Evolutionary conservation across 2,888 invertebrate genomes (phyloP), one percentile per base, ranked within the genome.

Genomic region (Eupeodes luniger): DNA sequence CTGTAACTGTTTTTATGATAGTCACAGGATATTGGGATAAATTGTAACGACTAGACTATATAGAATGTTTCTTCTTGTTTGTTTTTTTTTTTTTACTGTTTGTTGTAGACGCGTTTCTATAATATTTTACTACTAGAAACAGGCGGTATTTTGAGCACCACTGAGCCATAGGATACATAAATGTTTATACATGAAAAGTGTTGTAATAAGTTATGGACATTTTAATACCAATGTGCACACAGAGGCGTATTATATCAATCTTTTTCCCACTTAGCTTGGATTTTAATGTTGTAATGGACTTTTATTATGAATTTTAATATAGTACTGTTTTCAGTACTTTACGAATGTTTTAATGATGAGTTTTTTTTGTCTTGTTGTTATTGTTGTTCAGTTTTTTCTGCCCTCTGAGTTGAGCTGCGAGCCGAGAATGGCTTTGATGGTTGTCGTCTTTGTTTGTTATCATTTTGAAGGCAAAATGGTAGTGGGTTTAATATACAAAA

Each of bases 1-100:
- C 90, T 90, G 90, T 90, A 90, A 89, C 83, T 83, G 88, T 87
- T 83, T 87, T 87, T 83, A 87, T 83, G 78, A 85, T 81, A 76
- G 72, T 83, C 61, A 62, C 11, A 16, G 40, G 40, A 40, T 44
- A 62, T 40, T 69, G 34, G 62, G 83, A 87, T 87, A 59, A 59
- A 59, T 83, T 87, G 83, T 87, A n/a, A 59, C 59, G 59, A 59
- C 59, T 77, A 64, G 72, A 72, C 59, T 40, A 70, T 66, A 47
- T 82, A 75, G 57, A 5, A 27, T 27, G 34, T 10, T 9, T 44
- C 27, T 76, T 67, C 40, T 74, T 19, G 5, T 40, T 40, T 40
- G 5, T 40, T 40, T 40, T 40, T 40, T 40, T 40, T 40, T 40
- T 40, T 40, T 40, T 40, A 9, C 5, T 7, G 9, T 40, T 27